phyloP scores from a whole-genome alignment of 2,113 vertebrate genomes.

The Sylvicapra grimmia region DNA sequence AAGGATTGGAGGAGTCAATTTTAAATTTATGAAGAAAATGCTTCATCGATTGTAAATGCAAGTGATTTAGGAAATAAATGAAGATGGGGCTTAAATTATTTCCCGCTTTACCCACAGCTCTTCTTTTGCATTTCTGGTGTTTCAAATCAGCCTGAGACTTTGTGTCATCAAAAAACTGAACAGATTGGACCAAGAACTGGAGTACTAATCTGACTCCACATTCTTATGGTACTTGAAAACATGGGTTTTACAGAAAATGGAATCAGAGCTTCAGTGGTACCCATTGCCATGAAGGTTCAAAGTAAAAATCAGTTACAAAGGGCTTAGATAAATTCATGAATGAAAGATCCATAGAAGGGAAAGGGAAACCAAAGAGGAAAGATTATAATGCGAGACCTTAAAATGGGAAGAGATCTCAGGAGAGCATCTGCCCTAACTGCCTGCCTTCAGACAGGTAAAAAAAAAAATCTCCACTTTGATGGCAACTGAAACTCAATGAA shows the following conservation, averaged over 20 bases:
- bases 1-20: slow-evolving; percentile 42
- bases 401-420: slow-evolving; percentile 31
- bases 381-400: slow-evolving; percentile 20
- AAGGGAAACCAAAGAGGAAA: not conserved
- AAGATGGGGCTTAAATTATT: not conserved
- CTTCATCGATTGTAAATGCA: not conserved
- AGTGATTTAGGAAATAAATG: slow-evolving; percentile 26
- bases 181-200: not conserved
- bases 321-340: slow-evolving; percentile 48
- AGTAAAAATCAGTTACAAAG: slow-evolving; percentile 39
- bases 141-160: slow-evolving; percentile 16
- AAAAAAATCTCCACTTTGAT: not conserved
- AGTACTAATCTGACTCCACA: not conserved
- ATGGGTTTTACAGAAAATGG: slow-evolving; percentile 19
- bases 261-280: not conserved
- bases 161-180: not conserved
- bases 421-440: not conserved
- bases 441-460: slow-evolving; percentile 7
- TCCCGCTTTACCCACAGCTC: not conserved
- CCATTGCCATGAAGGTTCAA: slow-evolving; percentile 26
- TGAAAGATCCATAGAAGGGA: slow-evolving; percentile 25
- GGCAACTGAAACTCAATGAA: not conserved
- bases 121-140: slow-evolving; percentile 19
- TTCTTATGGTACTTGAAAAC: not conserved
- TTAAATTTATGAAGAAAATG: slow-evolving; percentile 44